Percentiles rank a stretch among this genome's conserved stretches.
Evolutionary conservation across 2,797 vertebrate genomes (phyloP).

Genomic region (Denticeps clupeoides): DNA sequence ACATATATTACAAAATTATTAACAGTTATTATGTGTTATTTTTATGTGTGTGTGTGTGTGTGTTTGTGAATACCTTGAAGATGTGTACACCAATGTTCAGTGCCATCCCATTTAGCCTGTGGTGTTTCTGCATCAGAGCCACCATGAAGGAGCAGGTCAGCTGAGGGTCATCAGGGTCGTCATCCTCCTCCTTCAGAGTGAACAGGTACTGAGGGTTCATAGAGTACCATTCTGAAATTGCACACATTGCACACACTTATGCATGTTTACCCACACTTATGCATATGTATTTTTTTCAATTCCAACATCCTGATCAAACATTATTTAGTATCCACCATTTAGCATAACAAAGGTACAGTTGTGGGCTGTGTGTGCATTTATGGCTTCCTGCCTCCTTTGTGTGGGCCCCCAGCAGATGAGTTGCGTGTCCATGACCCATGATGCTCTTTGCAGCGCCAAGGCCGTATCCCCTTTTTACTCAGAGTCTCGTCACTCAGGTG

Average conservation of each 20-base stretch:
- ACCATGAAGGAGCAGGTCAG: constrained; percentile 55
- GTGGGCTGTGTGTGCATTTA: not conserved
- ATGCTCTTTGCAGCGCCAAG: constrained; percentile 46
- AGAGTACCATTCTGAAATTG: constrained; percentile 36
- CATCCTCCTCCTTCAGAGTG: constrained; percentile 37
- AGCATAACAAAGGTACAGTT: too few species aligned
- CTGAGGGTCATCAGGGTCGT: constrained; percentile 7
- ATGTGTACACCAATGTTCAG: constrained; percentile 42
- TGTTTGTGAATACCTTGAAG: constrained; percentile 42
- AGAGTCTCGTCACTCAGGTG: constrained; percentile 44
- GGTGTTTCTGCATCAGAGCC: constrained; percentile 63
- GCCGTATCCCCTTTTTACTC: constrained; percentile 6
- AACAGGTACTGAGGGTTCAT: constrained; percentile 57
- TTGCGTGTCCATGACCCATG: constrained; percentile 50
- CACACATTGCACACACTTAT: constrained; percentile 2
- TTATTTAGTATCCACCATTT: too few species aligned
- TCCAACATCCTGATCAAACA: too few species aligned
- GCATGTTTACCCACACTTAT: not conserved
- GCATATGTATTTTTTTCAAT: not conserved
- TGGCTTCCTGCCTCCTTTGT: constrained; percentile 14
- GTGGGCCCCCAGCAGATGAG: constrained; percentile 43
- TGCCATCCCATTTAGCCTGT: constrained; percentile 34
- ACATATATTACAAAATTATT: too few species aligned
- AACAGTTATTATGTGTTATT: too few species aligned
- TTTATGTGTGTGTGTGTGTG: not conserved